Base-by-base conservation (phyloP, 2,888 invertebrate species). In the Apotomis betuletana region DNA sequence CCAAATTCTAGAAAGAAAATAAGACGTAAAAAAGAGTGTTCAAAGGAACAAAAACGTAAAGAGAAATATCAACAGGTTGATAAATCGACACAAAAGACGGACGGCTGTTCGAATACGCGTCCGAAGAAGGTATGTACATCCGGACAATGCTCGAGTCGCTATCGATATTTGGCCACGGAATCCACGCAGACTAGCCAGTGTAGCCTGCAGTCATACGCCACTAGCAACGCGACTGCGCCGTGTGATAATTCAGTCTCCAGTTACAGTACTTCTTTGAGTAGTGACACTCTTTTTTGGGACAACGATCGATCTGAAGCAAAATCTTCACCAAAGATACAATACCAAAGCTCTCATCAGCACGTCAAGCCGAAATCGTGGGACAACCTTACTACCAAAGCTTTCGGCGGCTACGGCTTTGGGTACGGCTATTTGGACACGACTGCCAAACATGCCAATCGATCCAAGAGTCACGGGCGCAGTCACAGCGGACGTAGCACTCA, bases 281-380 rank as follows among this genome's bases (percentile, higher is more conserved):
- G 97, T 6, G 97, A 97, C 80, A 97, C 97, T 1, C 92, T 97
- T 0, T 97, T 97, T 83, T 97, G 97, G 97, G 97, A 97, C 80
- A 94, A 90, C 73, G 92, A 92, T 67, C 85, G 91, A 3, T 83
- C 88, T 8, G 92, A 94, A 81, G 76, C 90, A 78, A 83, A 92
- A 76, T 81, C 93, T 75, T 84, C 91, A 74, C 89, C 94, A 75
- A 93, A 90, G 87, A 91, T 92, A 73, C 92, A 93, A 77, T 92
- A 93, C 67, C 93, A 93, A 76, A 91, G 87, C 74, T 84, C 90
- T 38, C 89, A 93, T 74, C 91, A 90, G 76, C 89, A 93, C 68
- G 88, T 85, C 0, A 98, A 97, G 82, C 97, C 97, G 0, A 97
- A 97, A 85, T 97, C 97, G 0, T 97, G 97, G 97, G 97, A 97